These are phyloP conservation scores for Enteromius afrohamiltoni DNA, from an alignment of 2,797 vertebrate genomes.

Conservation along the genomic window DNA sequence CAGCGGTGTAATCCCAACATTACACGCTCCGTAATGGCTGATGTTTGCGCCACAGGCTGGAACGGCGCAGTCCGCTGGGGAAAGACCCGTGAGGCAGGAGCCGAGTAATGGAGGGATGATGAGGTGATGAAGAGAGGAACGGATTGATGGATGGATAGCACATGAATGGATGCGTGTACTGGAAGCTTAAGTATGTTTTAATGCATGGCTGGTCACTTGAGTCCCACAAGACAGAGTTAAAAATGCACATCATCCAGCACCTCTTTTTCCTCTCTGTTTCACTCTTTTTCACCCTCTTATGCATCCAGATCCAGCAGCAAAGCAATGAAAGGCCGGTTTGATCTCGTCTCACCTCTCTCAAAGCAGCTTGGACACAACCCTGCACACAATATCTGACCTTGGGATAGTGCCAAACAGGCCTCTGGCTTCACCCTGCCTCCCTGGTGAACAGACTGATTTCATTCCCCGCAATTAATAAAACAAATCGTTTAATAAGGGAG, in stretches of 20 bases:
- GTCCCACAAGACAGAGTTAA: constrained; percentile 23
- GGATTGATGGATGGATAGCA: constrained; percentile 21
- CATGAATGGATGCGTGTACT: background rate
- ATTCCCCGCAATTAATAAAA: constrained; percentile 34
- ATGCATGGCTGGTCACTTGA: constrained; percentile 7
- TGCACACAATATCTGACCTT: constrained; percentile 26
- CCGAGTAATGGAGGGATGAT: constrained; percentile 34
- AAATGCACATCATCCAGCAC: constrained; percentile 17
- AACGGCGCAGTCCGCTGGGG: constrained; percentile 20
- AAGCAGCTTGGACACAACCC: constrained; percentile 1
- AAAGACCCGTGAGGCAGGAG: constrained; percentile 24
- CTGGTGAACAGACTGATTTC: background rate
- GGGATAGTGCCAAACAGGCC: constrained; percentile 33
- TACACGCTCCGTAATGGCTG: constrained; percentile 41
- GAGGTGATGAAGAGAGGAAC: constrained; percentile 33
- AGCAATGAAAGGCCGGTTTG: background rate
- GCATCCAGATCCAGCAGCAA: background rate
- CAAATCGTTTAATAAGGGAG: constrained; percentile 23
- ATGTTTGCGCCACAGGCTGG: constrained; percentile 27
- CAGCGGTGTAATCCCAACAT: constrained; percentile 43
- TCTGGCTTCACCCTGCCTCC: constrained; percentile 1
- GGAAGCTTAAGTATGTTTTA: constrained; percentile 8
- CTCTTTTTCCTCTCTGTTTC: background rate
- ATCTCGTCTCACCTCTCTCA: constrained; percentile 21
- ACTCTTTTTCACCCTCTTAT: constrained; percentile 2